These are phyloP conservation scores for Aphidius gifuensis DNA, from an alignment of 1,140 invertebrate species.

Conservation along the genomic window DNA sequence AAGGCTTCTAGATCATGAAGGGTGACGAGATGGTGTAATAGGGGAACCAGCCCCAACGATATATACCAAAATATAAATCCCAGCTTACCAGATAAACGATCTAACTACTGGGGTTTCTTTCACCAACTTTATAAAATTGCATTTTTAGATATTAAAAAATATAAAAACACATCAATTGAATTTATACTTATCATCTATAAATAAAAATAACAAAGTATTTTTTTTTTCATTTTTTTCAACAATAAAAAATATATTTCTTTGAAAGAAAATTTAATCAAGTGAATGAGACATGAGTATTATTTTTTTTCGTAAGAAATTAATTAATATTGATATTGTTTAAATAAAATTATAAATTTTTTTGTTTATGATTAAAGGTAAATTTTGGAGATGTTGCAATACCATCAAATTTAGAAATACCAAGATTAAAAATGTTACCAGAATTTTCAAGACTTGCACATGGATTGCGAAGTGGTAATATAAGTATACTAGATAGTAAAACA, in stretches of 20 bases:
- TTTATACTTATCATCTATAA: too few species aligned
- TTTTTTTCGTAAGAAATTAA: too few species aligned
- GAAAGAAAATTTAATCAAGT: too few species aligned
- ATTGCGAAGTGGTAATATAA: slow-evolving; percentile 84
- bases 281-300: too few species aligned
- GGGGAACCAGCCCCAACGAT: slow-evolving; percentile 24
- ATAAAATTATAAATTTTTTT: too few species aligned
- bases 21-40: slow-evolving; percentile 19
- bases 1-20: slow-evolving; percentile 17
- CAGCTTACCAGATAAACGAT: slow-evolving; percentile 46
- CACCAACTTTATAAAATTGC: neutral
- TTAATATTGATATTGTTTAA: neutral
- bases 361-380: slow-evolving; percentile 66
- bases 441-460: slow-evolving; percentile 83
- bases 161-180: neutral
- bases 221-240: too few species aligned
- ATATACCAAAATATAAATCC: slow-evolving; percentile 41
- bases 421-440: slow-evolving; percentile 74
- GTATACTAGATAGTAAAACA: slow-evolving; percentile 85
- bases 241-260: too few species aligned
- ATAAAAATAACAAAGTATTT: too few species aligned
- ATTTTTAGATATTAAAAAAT: neutral
- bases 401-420: slow-evolving; percentile 68
- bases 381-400: slow-evolving; percentile 83
- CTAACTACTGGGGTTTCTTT: slow-evolving; percentile 40